phyloP scores from a whole-genome alignment of 2,797 vertebrate species.

The Schizopygopsis pylzovi region DNA sequence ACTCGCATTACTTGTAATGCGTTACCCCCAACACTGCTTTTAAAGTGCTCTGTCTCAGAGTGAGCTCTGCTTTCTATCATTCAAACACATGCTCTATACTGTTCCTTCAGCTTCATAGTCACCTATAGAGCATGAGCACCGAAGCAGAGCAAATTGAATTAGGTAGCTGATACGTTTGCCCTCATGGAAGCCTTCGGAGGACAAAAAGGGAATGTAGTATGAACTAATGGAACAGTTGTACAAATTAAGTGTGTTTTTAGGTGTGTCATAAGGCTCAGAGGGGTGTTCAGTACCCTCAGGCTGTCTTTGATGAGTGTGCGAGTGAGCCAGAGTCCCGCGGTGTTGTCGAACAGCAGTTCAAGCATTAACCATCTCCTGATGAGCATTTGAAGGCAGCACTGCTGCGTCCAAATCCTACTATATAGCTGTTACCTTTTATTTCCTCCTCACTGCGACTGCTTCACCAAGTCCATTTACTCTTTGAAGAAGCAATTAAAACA shows the following conservation, averaged over 20 bases:
- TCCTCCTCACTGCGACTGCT: constrained; percentile 25
- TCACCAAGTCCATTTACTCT: constrained; percentile 58
- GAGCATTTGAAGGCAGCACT: constrained; percentile 37
- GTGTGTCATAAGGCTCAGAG: constrained; percentile 46
- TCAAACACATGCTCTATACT: constrained; percentile 1
- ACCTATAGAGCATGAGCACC: constrained; percentile 36
- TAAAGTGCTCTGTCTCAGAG: not conserved
- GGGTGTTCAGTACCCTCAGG: constrained; percentile 39
- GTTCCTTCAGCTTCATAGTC: not conserved
- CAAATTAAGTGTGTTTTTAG: constrained; percentile 57
- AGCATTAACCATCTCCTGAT: constrained; percentile 64
- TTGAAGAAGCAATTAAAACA: constrained; percentile 76
- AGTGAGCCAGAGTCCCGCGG: constrained; percentile 37
- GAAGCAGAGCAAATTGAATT: constrained; percentile 50
- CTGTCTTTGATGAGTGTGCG: constrained; percentile 37
- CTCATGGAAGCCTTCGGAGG: constrained; percentile 50
- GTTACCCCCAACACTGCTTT: not conserved
- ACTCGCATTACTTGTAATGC: no score
- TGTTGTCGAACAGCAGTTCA: constrained; percentile 61
- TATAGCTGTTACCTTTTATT: constrained; percentile 49
- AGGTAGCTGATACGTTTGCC: constrained; percentile 21
- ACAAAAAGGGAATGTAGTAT: constrained; percentile 46
- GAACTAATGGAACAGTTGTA: constrained; percentile 40
- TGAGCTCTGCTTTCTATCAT: not conserved
- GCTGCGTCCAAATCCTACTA: constrained; percentile 49